Conservation (phyloP, 2,113 vertebrate genomes). For the Andinoacara biseriatus region DNA sequence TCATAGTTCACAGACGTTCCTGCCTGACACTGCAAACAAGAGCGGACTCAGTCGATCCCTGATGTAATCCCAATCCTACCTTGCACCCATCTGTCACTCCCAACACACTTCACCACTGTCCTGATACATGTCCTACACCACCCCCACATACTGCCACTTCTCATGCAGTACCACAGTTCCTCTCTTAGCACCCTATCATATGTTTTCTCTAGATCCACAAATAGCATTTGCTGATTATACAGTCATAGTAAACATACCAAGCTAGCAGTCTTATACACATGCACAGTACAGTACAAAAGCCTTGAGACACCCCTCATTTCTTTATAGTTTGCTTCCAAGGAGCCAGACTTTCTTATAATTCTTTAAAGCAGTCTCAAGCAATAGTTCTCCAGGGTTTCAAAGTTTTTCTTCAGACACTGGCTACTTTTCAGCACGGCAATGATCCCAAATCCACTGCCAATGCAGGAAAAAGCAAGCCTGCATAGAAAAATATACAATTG, state of each 20-base stretch:
- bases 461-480: not conserved
- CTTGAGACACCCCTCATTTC: not conserved
- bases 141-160: not conserved
- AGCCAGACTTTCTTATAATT: too few relatives aligned
- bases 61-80: not conserved
- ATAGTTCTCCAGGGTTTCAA: too few relatives aligned
- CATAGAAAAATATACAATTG: not conserved
- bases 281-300: not conserved
- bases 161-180: not conserved
- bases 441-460: not conserved
- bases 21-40: not conserved
- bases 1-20: not conserved
- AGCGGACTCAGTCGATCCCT: not conserved
- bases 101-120: not conserved
- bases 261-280: constrained; percentile 10
- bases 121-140: not conserved
- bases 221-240: constrained; percentile 1
- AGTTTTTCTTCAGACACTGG: too few relatives aligned
- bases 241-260: not conserved
- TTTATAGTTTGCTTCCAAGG: too few relatives aligned
- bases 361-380: too few relatives aligned
- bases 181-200: not conserved
- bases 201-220: not conserved
- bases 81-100: not conserved
- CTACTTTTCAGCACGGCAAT: not conserved